phyloP scores from a whole-genome alignment of 2,797 vertebrate genomes.

The Botia almorhae region DNA sequence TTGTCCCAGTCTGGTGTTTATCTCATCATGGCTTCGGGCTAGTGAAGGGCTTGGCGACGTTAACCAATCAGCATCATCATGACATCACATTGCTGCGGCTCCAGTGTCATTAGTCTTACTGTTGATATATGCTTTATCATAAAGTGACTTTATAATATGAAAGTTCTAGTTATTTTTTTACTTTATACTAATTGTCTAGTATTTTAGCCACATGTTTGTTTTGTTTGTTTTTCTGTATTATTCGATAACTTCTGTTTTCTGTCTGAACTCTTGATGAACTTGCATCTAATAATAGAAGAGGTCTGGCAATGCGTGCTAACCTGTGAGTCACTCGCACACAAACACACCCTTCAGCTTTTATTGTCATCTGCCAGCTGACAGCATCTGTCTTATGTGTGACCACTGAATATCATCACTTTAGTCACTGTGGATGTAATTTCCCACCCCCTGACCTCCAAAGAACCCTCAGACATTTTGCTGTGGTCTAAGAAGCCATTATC shows the following conservation, averaged over 20 bases:
- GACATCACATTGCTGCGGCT: no score
- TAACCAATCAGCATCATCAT: no score
- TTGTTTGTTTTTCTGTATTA: neutral
- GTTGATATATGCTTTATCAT: neutral
- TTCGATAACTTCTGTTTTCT: neutral
- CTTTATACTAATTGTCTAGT: neutral
- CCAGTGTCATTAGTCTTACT: neutral
- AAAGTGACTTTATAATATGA: neutral
- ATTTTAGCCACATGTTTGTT: neutral
- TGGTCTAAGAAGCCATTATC: conserved; percentile 12
- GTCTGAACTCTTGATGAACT: conserved; percentile 25
- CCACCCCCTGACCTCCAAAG: conserved; percentile 20
- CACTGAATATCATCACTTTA: neutral
- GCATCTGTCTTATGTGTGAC: conserved; percentile 16
- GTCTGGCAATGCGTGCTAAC: conserved; percentile 6
- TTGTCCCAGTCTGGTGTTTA: no score
- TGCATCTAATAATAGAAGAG: conserved; percentile 25
- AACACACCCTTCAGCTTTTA: conserved; percentile 24
- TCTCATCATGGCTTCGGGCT: no score
- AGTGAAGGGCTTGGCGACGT: no score
- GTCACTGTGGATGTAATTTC: conserved; percentile 29
- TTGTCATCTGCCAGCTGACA: conserved; percentile 28
- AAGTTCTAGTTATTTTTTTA: neutral
- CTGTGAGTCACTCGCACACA: conserved; percentile 14
- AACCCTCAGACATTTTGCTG: conserved; percentile 28